These are phyloP conservation scores for Myotis pilosus DNA, from an alignment of 2,797 vertebrate genomes.

Conservation along the genomic window DNA sequence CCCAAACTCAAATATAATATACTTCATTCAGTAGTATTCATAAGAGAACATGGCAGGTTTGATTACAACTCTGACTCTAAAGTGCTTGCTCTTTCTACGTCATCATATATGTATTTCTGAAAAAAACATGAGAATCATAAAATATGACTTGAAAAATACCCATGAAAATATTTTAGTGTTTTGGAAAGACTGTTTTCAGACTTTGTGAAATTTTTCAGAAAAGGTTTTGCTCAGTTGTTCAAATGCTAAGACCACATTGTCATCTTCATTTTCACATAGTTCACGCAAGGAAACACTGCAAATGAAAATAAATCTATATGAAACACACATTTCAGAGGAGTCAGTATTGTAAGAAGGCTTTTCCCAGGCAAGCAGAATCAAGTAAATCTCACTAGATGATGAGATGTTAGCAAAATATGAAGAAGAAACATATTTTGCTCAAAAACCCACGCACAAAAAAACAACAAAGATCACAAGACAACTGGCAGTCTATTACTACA, in stretches of 20 bases:
- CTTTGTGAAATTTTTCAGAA: neutral
- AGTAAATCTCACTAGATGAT: neutral
- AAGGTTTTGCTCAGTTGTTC: conserved; percentile 71
- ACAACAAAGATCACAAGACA: neutral
- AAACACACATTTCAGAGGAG: neutral
- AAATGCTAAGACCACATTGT: conserved; percentile 77
- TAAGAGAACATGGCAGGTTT: neutral
- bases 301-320: conserved; percentile 1
- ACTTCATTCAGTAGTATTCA: neutral
- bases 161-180: neutral
- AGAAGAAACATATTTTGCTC: neutral
- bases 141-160: neutral
- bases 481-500: neutral
- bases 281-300: conserved; percentile 73
- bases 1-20: neutral
- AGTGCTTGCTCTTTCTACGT: neutral
- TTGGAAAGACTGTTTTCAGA: conserved; percentile 30
- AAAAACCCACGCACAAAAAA: neutral
- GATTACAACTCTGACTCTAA: neutral
- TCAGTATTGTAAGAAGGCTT: neutral
- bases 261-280: conserved; percentile 71
- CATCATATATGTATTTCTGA: neutral
- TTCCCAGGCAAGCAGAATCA: neutral
- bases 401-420: conserved; percentile 1
- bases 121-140: neutral